Base-by-base conservation (phyloP, 23 tunicate species). In the Halocynthia roretzi region DNA sequence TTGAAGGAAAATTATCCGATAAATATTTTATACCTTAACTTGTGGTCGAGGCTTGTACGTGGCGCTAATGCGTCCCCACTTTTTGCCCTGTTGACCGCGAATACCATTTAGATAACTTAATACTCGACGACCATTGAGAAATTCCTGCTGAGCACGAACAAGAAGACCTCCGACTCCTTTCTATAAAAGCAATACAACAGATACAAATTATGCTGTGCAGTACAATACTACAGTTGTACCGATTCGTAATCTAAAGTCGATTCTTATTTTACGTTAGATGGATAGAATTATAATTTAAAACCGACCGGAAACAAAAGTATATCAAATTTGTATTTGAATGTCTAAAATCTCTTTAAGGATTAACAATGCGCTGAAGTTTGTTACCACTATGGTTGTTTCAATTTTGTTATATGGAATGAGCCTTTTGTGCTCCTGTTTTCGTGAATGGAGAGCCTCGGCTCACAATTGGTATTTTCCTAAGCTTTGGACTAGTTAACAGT, bases 101-200 rank as follows among this genome's bases (percentile, higher is more conserved):
- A 77, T 8, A 50, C 48, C 76, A 52, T 74, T 64, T 52, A 92
- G 8, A 54, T 71, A 50, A 12, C 82, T 52, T 12, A 68, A 2
- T 6, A 58, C 7, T 8, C 23, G 56, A 48, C 76, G 80, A 21
- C 84, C 82, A 76, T 71, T 70, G 10, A 54, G 23, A 71, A 78
- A 52, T 67, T 60, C 67, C 75, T 92, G 98, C 9, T 87, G 81
- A 15, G 86, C 61, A 49, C 87, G 70, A 8, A 92, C 63, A n/a
- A 56, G 15, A 15, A 92, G 62, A 8, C 81, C 75, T 15, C 98
- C 98, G 40, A 75, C 62, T 18, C 50, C 61, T 7, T 22, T 31
- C 97, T 90, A 76, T 8, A 61, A 20, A 49, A 11, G 50, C 8
- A 71, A 81, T 9, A 21, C 18, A 20, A 71, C 4, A 50, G 10